Conservation (phyloP, 2,888 invertebrate genomes). For the Campoletis raptor region DNA sequence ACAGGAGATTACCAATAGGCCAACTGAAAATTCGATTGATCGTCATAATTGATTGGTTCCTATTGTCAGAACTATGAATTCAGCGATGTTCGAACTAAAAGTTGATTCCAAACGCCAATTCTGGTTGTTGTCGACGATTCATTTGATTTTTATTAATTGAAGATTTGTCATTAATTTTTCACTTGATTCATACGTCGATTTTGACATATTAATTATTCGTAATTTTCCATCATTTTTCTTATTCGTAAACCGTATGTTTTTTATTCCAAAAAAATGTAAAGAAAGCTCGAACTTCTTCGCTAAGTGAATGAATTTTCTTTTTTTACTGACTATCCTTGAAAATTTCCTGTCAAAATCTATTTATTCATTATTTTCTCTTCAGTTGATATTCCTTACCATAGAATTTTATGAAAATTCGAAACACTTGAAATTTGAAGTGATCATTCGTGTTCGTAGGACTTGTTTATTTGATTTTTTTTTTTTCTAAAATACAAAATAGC, state of each 20-base stretch:
- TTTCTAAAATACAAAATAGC: too few relatives aligned
- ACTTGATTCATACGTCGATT: not conserved
- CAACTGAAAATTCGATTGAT: slow-evolving; percentile 55
- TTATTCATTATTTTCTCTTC: too few relatives aligned
- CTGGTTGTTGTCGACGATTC: not conserved
- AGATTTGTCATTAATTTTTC: not conserved
- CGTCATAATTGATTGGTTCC: slow-evolving; percentile 51
- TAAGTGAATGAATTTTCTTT: too few relatives aligned
- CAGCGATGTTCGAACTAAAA: not conserved
- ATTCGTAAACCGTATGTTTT: not conserved
- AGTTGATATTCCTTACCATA: too few relatives aligned
- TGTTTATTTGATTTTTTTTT: too few relatives aligned
- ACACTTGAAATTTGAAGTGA: too few relatives aligned
- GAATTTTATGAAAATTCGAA: too few relatives aligned
- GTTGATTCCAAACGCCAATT: not conserved
- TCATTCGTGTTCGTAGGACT: too few relatives aligned
- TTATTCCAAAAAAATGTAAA: not conserved
- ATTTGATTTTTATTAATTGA: not conserved
- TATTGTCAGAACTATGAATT: slow-evolving; percentile 17
- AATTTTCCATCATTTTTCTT: not conserved
- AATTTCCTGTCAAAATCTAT: too few relatives aligned
- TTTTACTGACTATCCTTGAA: too few relatives aligned
- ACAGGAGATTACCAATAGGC: slow-evolving; percentile 61
- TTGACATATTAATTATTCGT: too few relatives aligned
- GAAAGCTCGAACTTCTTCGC: too few relatives aligned